A percentile compares a stretch with the other conserved stretches of the same genome.
These are phyloP conservation scores for Lycocerus yunnanus DNA, from an alignment of 2,888 invertebrate genomes.

Conservation along the genomic window DNA sequence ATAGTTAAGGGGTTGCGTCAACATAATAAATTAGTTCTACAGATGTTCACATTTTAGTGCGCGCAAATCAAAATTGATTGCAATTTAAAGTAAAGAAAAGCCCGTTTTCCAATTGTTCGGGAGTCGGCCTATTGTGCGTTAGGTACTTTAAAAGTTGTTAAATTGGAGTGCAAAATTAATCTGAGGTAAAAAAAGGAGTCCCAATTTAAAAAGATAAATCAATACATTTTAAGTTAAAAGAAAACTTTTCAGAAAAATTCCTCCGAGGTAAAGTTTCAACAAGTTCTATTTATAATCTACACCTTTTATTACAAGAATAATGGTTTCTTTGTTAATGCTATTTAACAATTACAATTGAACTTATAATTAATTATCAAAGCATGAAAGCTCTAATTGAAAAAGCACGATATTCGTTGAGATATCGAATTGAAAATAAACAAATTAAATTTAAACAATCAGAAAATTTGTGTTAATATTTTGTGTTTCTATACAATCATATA, in stretches of 20 bases:
- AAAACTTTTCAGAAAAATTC: background rate
- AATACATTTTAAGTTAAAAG: background rate
- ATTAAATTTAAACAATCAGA: too few species aligned
- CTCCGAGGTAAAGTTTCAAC: background rate
- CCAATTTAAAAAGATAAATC: background rate
- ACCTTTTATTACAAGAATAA: background rate
- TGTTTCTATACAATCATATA: too few species aligned
- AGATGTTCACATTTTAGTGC: constrained; percentile 1
- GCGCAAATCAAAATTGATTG: background rate
- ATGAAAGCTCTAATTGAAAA: background rate
- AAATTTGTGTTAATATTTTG: too few species aligned
- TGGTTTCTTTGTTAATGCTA: background rate
- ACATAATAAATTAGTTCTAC: constrained; percentile 18
- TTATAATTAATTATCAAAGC: background rate
- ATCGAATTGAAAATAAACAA: background rate
- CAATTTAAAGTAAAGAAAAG: background rate
- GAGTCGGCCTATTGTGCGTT: background rate
- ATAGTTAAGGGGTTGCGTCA: constrained; percentile 16
- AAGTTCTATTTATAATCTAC: background rate
- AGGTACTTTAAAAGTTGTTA: background rate
- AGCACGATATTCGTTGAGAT: background rate
- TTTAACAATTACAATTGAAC: background rate
- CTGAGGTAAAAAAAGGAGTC: background rate
- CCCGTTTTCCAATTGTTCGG: background rate
- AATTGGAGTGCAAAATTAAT: background rate